Evolutionary conservation across 2,888 invertebrate genomes (phyloP), one percentile per base, ranked within the genome.

Genomic region (Oegoconia quadripuncta): DNA sequence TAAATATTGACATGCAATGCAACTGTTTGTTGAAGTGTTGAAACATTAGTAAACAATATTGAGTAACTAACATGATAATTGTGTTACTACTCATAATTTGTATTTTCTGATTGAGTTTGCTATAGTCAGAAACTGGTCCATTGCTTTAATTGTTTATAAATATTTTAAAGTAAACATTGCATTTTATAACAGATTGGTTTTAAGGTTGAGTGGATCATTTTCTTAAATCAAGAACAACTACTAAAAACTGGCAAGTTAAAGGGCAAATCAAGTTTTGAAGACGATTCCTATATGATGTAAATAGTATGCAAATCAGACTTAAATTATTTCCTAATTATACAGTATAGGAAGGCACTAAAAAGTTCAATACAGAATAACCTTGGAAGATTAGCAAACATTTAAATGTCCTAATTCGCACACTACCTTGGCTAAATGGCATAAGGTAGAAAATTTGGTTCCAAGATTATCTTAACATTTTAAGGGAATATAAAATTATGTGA

Each of bases 11-110:
- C 67, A 66, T 65, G 46, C 59, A 50, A 44, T 58, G 53, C 55
- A 60, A 58, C 59, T 57, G 59, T 72, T 63, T 67, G 70, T 63
- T 70, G 65, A 76, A 70, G 68, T 73, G 64, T 73, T 71, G 65
- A 72, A 70, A 73, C 59, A 70, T 71, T 80, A 76, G 74, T 83
- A 81, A 80, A 81, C 80, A 83, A 70, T 64, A 62, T 68, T 37
- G 36, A 37, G 29, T 29, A 32, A 36, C 34, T 25, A 25, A 30
- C 11, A 11, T 16, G 15, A 34, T 34, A 15, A 9, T 34, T 15
- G 16, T 34, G n/a, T 16, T 7, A 11, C 20, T 16, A 34, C 12
- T 34, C 25, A 34, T 15, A 25, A 2, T 8, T 9, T 15, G 8
- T 32, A 12, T 18, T 31, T 31, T 29, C 26, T 26, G 9, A 29